Evolutionary conservation across 2,888 invertebrate species (phyloP).

Genomic region (Helobdella robusta): DNA sequence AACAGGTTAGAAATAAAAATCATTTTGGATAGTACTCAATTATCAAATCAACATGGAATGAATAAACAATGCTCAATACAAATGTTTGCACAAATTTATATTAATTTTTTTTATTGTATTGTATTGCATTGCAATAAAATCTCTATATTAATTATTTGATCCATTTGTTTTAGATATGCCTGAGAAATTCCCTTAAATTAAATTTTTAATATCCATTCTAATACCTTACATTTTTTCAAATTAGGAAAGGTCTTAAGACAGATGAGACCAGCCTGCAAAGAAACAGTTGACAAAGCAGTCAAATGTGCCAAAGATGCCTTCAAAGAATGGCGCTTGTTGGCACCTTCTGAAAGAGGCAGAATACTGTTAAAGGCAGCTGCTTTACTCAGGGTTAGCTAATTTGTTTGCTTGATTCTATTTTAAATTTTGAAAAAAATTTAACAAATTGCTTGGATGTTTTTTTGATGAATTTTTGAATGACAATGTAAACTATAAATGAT

Average conservation of each 20-base stretch:
- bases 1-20: not conserved
- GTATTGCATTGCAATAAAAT: not conserved
- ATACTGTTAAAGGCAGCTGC: conserved; percentile 47
- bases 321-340: conserved; percentile 46
- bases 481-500: not conserved
- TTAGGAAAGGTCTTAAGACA: conserved; percentile 40
- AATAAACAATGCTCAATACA: no score
- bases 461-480: not conserved
- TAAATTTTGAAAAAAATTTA: not conserved
- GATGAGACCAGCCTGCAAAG: conserved; percentile 37
- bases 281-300: conserved; percentile 51
- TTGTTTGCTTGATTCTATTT: not conserved
- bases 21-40: no score
- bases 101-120: not conserved
- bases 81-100: no score
- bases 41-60: no score
- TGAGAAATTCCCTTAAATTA: not conserved
- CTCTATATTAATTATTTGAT: no score
- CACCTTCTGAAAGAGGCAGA: conserved; percentile 50
- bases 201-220: not conserved
- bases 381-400: conserved; percentile 44
- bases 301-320: conserved; percentile 47
- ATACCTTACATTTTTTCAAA: conserved; percentile 5
- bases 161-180: no score
- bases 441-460: not conserved